Evolutionary conservation across 1,140 invertebrate genomes (phyloP).

Genomic region (Babylonia areolata): DNA sequence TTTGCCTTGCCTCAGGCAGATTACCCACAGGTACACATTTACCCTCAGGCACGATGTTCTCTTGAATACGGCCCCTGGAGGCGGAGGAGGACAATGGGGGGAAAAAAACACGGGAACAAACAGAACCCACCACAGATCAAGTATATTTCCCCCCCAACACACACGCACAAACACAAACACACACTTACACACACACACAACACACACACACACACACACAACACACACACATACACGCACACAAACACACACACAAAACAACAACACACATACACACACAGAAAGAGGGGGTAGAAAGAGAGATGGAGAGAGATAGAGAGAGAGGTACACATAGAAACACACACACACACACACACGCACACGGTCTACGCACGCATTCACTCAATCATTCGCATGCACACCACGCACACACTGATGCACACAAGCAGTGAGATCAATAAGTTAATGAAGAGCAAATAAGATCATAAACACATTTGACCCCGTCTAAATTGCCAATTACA

Average conservation of each 20-base stretch:
- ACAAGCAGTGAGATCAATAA: background rate
- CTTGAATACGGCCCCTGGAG: too few relatives aligned
- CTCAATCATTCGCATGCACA: background rate
- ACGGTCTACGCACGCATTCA: background rate
- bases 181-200: background rate
- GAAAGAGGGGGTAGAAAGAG: too few relatives aligned
- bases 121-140: too few relatives aligned
- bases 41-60: too few relatives aligned
- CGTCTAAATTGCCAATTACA: background rate
- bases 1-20: too few relatives aligned
- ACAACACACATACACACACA: background rate
- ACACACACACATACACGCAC: background rate
- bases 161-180: background rate
- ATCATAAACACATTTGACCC: conserved; percentile 6
- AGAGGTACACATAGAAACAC: background rate
- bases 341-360: background rate
- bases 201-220: background rate
- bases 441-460: conserved; percentile 1
- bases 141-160: too few relatives aligned
- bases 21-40: too few relatives aligned
- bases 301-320: too few relatives aligned
- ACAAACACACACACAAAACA: background rate
- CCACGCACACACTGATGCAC: background rate
- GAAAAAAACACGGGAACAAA: too few relatives aligned
- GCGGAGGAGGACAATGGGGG: too few relatives aligned